Evolutionary conservation across 1,140 invertebrate species (phyloP).

Genomic region (Drosophila pseudoananassae): DNA sequence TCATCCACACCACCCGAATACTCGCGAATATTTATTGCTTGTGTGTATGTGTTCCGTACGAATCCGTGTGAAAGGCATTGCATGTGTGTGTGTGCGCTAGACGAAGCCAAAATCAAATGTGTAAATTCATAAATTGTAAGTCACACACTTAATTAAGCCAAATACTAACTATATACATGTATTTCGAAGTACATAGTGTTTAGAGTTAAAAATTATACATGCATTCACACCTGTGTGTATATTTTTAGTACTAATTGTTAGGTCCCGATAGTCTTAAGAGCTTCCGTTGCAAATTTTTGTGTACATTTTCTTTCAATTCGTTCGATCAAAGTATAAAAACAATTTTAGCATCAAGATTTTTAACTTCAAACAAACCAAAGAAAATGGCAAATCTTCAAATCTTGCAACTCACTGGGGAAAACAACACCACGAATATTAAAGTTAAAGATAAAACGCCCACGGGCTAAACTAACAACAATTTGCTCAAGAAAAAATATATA

Average conservation of each 20-base stretch:
- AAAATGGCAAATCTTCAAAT: slow-evolving; percentile 59
- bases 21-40: slow-evolving; percentile 40
- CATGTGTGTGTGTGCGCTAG: slow-evolving; percentile 39
- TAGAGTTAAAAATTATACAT: slow-evolving; percentile 28
- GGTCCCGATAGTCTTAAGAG: slow-evolving; percentile 71
- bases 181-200: slow-evolving; percentile 20
- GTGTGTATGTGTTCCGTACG: slow-evolving; percentile 39
- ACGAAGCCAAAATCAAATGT: slow-evolving; percentile 60
- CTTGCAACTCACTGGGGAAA: slow-evolving; percentile 83
- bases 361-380: slow-evolving; percentile 62
- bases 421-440: slow-evolving; percentile 81
- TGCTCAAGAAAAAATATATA: slow-evolving; percentile 50
- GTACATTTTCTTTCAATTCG: slow-evolving; percentile 58
- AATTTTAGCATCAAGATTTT: slow-evolving; percentile 74
- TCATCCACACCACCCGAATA: slow-evolving; percentile 5
- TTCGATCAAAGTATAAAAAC: slow-evolving; percentile 40
- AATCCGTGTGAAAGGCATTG: slow-evolving; percentile 35
- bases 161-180: slow-evolving; percentile 18
- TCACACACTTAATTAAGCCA: slow-evolving; percentile 10
- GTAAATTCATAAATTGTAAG: slow-evolving; percentile 50
- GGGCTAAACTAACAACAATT: slow-evolving; percentile 66
- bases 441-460: slow-evolving; percentile 61
- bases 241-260: slow-evolving; percentile 72
- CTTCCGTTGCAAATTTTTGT: slow-evolving; percentile 66
- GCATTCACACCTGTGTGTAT: slow-evolving; percentile 39